Evolutionary conservation across 2,888 invertebrate genomes (phyloP).

Genomic region (Cepaea hortensis): DNA sequence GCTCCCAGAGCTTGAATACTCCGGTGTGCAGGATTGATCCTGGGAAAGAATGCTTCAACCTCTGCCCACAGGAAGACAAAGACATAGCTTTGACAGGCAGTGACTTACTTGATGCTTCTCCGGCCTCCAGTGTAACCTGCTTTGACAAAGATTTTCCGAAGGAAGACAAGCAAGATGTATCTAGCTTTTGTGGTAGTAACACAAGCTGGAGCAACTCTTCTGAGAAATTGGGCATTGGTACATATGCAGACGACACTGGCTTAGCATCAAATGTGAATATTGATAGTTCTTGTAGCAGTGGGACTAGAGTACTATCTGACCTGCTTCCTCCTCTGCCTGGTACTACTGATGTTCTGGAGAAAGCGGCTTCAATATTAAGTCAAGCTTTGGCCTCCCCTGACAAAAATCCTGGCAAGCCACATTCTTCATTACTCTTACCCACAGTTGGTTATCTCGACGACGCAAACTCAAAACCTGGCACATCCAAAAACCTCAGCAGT

Average conservation of each 20-base stretch:
- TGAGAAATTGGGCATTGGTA: background rate
- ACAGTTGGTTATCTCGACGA: background rate
- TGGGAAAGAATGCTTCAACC: slow-evolving; percentile 21
- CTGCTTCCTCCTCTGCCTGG: background rate
- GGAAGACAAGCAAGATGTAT: background rate
- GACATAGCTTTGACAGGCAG: background rate
- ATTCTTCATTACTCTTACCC: background rate
- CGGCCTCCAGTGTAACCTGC: background rate
- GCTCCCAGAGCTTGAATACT: slow-evolving; percentile 19
- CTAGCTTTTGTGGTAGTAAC: background rate
- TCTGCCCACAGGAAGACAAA: background rate
- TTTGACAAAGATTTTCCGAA: background rate
- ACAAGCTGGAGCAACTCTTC: background rate
- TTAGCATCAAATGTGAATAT: background rate
- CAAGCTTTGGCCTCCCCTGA: background rate
- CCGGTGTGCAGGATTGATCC: slow-evolving; percentile 20
- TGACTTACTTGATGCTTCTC: background rate
- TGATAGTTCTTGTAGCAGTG: background rate
- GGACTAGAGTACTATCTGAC: background rate
- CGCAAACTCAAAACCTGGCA: slow-evolving; percentile 2
- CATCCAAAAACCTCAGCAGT: slow-evolving; percentile 1
- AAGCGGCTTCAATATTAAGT: background rate
- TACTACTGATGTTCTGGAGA: background rate
- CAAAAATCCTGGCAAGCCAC: background rate
- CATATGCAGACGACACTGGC: background rate